Percentiles rank a stretch among this genome's conserved stretches.
Conservation (phyloP, 1,140 invertebrate genomes). For the Drosophila nebulosa region DNA sequence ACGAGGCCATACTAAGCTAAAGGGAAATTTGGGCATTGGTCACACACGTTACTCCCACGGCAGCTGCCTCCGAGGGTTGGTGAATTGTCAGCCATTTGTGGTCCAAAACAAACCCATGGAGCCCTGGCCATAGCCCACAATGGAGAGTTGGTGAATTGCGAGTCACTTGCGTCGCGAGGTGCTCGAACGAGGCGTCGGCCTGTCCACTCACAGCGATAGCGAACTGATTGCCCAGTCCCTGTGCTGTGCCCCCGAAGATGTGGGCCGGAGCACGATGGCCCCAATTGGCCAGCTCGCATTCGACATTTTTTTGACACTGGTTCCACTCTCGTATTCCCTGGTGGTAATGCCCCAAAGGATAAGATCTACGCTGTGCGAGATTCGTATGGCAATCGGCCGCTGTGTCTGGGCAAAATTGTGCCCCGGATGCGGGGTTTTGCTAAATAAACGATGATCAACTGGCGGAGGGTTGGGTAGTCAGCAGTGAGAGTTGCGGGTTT, state of each 20-base stretch:
- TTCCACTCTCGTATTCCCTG: slow-evolving; percentile 95
- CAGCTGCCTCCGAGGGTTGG: slow-evolving; percentile 94
- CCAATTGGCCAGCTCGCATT: slow-evolving; percentile 95
- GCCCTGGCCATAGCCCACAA: slow-evolving; percentile 97
- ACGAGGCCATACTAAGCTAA: slow-evolving; percentile 93
- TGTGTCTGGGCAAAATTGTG: slow-evolving; percentile 96
- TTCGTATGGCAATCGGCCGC: slow-evolving; percentile 96
- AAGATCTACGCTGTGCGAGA: slow-evolving; percentile 97
- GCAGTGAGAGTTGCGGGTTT: slow-evolving; percentile 98
- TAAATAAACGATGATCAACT: slow-evolving; percentile 82
- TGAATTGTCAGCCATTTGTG: slow-evolving; percentile 98
- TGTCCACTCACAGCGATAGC: slow-evolving; percentile 97
- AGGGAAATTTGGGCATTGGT: slow-evolving; percentile 96
- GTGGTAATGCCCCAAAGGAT: slow-evolving; percentile 96
- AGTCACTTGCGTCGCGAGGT: slow-evolving; percentile 92
- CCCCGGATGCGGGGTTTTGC: slow-evolving; percentile 83
- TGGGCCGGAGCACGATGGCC: slow-evolving; percentile 91
- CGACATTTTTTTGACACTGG: slow-evolving; percentile 94
- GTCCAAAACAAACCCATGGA: slow-evolving; percentile 97
- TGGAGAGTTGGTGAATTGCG: slow-evolving; percentile 98
- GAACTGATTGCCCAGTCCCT: slow-evolving; percentile 98
- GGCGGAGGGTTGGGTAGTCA: slow-evolving; percentile 96
- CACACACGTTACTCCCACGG: slow-evolving; percentile 98
- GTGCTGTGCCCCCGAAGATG: slow-evolving; percentile 94
- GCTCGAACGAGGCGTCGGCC: slow-evolving; percentile 92